Evolutionary conservation across 2,888 invertebrate species (phyloP).

Genomic region (Diabrotica balteata): DNA sequence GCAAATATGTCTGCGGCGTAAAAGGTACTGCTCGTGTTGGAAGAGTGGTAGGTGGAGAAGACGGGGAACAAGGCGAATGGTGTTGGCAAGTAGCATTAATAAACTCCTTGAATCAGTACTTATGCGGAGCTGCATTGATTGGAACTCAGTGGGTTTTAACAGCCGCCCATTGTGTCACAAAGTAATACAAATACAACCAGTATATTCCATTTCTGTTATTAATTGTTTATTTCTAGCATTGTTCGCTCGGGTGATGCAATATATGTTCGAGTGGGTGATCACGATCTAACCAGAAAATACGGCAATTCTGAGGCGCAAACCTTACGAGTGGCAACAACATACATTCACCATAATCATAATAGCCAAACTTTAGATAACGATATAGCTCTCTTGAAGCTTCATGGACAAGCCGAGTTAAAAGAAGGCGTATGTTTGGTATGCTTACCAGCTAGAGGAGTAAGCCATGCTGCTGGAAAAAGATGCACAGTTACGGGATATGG

Average conservation of each 20-base stretch:
- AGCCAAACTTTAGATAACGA: constrained; percentile 94
- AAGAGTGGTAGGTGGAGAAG: constrained; percentile 87
- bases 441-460: constrained; percentile 86
- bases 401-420: constrained; percentile 86
- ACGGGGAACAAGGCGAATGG: constrained; percentile 92
- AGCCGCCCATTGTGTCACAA: constrained; percentile 93
- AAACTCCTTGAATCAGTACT: constrained; percentile 91
- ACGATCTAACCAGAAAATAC: constrained; percentile 88
- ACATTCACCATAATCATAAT: constrained; percentile 95
- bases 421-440: constrained; percentile 88
- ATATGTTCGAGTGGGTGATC: constrained; percentile 91
- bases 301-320: constrained; percentile 93
- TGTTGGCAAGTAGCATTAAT: constrained; percentile 95
- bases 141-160: constrained; percentile 95
- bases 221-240: constrained; percentile 67
- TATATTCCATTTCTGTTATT: no score
- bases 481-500: constrained; percentile 95
- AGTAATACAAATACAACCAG: constrained; percentile 63
- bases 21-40: constrained; percentile 76
- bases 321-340: constrained; percentile 87
- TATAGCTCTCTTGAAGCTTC: constrained; percentile 87
- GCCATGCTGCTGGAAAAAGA: constrained; percentile 86
- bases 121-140: constrained; percentile 91
- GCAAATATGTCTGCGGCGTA: constrained; percentile 91
- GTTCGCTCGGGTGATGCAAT: constrained; percentile 94